Evolutionary conservation across 1,140 invertebrate genomes (phyloP), one percentile per base, ranked within the genome.

Genomic region (Leptinotarsa lineolata): DNA sequence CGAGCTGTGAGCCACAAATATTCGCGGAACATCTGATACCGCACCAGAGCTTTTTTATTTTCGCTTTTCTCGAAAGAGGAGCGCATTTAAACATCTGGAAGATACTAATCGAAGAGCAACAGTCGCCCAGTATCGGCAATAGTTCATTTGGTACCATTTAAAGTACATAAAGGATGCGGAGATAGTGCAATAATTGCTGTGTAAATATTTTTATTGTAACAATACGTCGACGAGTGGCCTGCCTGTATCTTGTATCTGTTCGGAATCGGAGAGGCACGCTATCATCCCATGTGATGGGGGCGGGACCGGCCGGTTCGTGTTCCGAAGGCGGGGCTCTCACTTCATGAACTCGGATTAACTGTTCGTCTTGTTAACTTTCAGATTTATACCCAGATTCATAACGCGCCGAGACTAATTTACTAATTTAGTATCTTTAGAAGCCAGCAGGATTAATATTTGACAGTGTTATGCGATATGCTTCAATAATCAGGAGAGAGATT

Each of bases 321-420:
- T 75, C 78, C 69, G 68, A 58, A 73, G 80, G 80, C 77, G 80
- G 77, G 75, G 80, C 77, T 79, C 78, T 75, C 79, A 81, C 81
- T 81, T 81, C 81, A 81, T 79, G 79, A 81, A 77, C 73, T 46
- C 72, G 68, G 73, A 70, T 73, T 70, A 75, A 78, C 78, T 78
- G 81, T 81, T 78, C 80, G 81, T 82, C 81, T 82, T 81, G 81
- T 82, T 82, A 82, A 81, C 80, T 82, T 79, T 81, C 77, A 80
- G 80, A 82, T 82, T 81, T 82, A 82, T 81, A 77, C 72, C 73
- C 73, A 72, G 78, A 78, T 80, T 72, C 59, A 69, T 70, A 63
- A 70, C 54, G 70, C 68, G 67, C 71, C 73, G 70, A 65, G 59
- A 60, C 70, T 67, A 72, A 58, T 58, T 64, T 72, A 70, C 73